Evolutionary conservation across 2,797 vertebrate species (phyloP), one percentile per base, ranked within the genome.

Genomic region (Arremon aurantiirostris): DNA sequence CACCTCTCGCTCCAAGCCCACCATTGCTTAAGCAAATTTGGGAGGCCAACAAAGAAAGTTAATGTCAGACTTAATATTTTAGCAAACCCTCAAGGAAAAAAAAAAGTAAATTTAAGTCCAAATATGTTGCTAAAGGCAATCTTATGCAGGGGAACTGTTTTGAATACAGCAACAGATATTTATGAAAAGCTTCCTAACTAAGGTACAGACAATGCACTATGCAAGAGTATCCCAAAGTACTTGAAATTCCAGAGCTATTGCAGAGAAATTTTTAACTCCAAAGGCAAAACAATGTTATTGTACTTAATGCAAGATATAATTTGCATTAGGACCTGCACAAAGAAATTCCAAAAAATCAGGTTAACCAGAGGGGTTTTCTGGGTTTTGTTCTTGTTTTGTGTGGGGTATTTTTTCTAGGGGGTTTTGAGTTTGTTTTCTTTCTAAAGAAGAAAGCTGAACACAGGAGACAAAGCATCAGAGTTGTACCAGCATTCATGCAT

Each of bases 1-100:
- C 37, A 81, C 12, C 24, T 73, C 26, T 23, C 11, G 2, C 28
- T 59, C 39, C 0, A 0, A 64, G 53, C 34, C 19, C 16, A 49
- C 21, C 34, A 21, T 1, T 26, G 28, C 46, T 79, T 86, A 69
- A 71, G 46, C 32, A 76, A 65, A 79, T 42, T 17, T 42, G 9
- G 22, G 24, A 91, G 11, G 64, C 8, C 19, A 59, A 65, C 2
- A 24, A 1, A 84, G 50, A 72, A 89, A 86, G 20, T n/a, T 28
- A 15, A 73, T 1, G 2, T 27, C 41, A 56, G 20, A 71, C 4
- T 59, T 70, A 0, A 37, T 2, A 7, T 11, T 9, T 21, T 30
- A 30, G 42, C 44, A 46, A 78, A 60, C 23, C 53, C 47, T 41
- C 5, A 46, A 23, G 12, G 21, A 46, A 80, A 22, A 63, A 19